Percentiles rank a stretch among this genome's conserved stretches.
Conservation (phyloP, 1,140 invertebrate genomes). For the Geopemphigus sp. region DNA sequence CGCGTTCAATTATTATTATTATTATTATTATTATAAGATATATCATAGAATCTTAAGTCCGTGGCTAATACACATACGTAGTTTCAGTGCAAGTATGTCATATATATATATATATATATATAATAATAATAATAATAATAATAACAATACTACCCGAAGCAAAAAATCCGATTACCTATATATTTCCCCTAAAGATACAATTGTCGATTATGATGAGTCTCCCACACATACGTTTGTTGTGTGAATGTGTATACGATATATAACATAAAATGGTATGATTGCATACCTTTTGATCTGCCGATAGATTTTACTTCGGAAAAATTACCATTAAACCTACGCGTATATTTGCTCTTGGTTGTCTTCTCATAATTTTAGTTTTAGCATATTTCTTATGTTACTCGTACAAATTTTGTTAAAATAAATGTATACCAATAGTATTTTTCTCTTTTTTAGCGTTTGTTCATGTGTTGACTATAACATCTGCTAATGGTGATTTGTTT, state of each 20-base stretch:
- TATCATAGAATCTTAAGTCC: neutral
- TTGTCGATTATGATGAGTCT: slow-evolving; percentile 18
- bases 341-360: too few relatives aligned
- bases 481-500: slow-evolving; percentile 23
- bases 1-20: slow-evolving; percentile 45
- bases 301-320: neutral
- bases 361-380: too few relatives aligned
- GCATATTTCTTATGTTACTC: too few relatives aligned
- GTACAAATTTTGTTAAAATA: too few relatives aligned
- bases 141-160: slow-evolving; percentile 40
- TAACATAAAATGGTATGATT: neutral
- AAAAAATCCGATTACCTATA: slow-evolving; percentile 19
- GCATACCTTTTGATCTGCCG: neutral
- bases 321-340: neutral
- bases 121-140: neutral
- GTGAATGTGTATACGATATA: neutral
- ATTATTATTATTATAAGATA: slow-evolving; percentile 32
- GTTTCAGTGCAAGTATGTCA: too few relatives aligned
- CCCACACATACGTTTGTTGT: neutral
- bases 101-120: neutral
- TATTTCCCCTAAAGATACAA: slow-evolving; percentile 25
- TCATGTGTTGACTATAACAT: neutral
- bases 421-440: neutral
- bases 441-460: neutral
- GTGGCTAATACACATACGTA: slow-evolving; percentile 27